phyloP scores from a whole-genome alignment of 1,140 invertebrate species.

The Anastatus disparis region DNA sequence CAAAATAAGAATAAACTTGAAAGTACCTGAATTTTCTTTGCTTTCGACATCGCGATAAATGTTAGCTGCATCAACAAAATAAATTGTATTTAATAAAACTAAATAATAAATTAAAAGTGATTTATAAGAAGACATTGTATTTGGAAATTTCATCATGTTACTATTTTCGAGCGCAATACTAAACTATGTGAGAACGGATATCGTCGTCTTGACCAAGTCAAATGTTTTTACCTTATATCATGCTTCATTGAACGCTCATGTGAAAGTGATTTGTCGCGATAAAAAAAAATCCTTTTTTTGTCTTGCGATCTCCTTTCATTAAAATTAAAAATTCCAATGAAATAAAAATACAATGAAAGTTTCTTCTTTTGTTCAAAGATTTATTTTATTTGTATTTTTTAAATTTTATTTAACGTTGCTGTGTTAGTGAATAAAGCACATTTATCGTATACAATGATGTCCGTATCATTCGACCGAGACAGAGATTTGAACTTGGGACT shows the following conservation, averaged over 20 bases:
- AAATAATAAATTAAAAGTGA: background rate
- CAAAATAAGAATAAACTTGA: too few species aligned
- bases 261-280: conserved; percentile 34
- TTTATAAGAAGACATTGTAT: background rate
- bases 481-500: too few species aligned
- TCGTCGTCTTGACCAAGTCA: background rate
- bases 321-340: conserved; percentile 10
- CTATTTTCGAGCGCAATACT: background rate
- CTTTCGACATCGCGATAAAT: background rate
- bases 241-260: conserved; percentile 28
- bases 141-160: background rate
- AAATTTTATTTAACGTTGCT: too few species aligned
- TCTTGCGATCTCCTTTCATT: conserved; percentile 13
- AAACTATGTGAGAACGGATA: background rate
- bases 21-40: background rate
- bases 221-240: conserved; percentile 20
- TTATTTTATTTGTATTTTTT: conserved; percentile 24
- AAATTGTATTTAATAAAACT: background rate
- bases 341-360: background rate
- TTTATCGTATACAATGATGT: too few species aligned
- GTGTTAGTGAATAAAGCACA: too few species aligned
- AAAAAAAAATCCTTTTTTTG: conserved; percentile 11
- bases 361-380: background rate
- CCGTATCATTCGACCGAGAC: too few species aligned
- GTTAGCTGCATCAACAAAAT: background rate